Conservation (phyloP, 2,113 vertebrate genomes). For the Hemibates koningsi region DNA sequence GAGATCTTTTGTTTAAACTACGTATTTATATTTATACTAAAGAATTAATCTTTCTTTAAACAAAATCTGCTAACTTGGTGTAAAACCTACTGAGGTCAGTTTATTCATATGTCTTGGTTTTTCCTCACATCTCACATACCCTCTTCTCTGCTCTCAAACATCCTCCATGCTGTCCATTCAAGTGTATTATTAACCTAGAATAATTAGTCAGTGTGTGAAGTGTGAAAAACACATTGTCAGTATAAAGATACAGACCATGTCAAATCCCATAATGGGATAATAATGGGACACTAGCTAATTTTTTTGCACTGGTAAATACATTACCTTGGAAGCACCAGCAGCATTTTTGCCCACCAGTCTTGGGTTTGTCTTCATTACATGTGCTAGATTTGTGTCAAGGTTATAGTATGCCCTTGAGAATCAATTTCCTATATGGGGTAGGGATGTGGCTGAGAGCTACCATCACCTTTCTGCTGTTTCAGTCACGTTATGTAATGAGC, state of each 20-base stretch:
- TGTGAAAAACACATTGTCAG: neutral
- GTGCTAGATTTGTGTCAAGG: slow-evolving; percentile 45
- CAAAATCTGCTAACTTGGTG: neutral
- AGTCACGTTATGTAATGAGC: slow-evolving; percentile 58
- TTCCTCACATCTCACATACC: neutral
- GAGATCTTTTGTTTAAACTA: neutral
- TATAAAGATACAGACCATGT: neutral
- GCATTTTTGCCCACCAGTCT: neutral
- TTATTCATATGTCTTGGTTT: neutral
- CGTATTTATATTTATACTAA: neutral
- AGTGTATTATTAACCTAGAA: neutral
- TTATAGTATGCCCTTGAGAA: slow-evolving; percentile 32
- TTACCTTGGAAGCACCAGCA: neutral
- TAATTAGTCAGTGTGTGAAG: neutral
- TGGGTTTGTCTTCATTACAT: slow-evolving; percentile 1
- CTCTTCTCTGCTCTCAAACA: neutral
- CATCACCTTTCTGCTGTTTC: slow-evolving; percentile 9
- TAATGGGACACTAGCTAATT: neutral
- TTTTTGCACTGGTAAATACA: neutral
- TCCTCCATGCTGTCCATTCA: neutral
- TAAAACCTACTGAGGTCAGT: neutral
- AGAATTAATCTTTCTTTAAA: neutral
- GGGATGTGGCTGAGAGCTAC: slow-evolving; percentile 17
- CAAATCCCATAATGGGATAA: neutral
- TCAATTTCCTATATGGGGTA: slow-evolving; percentile 43